phyloP scores from a whole-genome alignment of 2,888 invertebrate species.

The Ligdia adustata region DNA sequence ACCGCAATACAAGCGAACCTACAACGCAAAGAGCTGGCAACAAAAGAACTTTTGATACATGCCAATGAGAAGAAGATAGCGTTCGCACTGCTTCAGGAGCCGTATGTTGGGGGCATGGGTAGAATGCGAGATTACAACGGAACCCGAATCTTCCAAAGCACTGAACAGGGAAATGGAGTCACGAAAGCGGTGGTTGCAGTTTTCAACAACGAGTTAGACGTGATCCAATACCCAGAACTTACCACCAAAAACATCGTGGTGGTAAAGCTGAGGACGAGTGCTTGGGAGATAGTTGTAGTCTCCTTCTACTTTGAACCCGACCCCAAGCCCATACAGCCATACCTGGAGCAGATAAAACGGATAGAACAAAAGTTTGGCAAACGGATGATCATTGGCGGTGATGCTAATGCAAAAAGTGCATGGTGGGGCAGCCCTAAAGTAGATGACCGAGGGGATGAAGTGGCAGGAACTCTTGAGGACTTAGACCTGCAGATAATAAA shows the following conservation, averaged over 20 bases:
- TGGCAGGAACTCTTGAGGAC: too few species aligned
- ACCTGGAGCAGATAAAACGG: too few species aligned
- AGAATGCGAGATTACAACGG: not conserved
- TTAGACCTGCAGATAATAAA: too few species aligned
- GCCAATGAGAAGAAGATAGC: not conserved
- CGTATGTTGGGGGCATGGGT: not conserved
- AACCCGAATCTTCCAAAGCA: not conserved
- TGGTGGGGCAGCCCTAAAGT: too few species aligned
- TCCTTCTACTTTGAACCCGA: not conserved
- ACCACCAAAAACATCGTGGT: not conserved
- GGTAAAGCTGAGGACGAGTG: not conserved
- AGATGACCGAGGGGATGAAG: too few species aligned
- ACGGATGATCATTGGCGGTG: too few species aligned
- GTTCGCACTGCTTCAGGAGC: not conserved
- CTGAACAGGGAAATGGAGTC: not conserved
- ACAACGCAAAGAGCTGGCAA: not conserved
- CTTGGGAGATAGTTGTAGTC: not conserved
- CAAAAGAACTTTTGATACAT: not conserved
- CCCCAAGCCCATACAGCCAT: too few species aligned
- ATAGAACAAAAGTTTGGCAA: too few species aligned
- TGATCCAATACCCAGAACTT: not conserved
- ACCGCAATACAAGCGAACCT: not conserved
- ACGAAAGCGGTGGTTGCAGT: not conserved
- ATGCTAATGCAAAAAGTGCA: too few species aligned
- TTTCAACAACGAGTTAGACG: not conserved